A percentile compares a stretch with the other conserved stretches of the same genome.
Conservation (phyloP, 1,140 invertebrate species). For the Ditylenchus dipsaci region DNA sequence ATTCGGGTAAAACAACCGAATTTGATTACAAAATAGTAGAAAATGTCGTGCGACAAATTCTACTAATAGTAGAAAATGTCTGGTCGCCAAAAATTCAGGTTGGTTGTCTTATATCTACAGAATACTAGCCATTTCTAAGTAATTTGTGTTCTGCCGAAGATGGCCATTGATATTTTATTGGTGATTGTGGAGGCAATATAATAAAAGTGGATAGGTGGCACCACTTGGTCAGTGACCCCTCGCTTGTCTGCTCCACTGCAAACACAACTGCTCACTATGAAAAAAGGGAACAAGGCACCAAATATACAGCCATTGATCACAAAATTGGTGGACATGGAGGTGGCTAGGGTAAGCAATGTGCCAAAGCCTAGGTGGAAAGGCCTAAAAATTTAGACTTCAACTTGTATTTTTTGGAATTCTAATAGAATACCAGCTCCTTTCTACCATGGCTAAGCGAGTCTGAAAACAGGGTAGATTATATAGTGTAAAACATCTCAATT, state of each 20-base stretch:
- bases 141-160: conserved; percentile 19
- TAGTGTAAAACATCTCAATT: no score
- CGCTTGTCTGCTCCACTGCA: conserved; percentile 1
- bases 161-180: conserved; percentile 40
- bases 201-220: conserved; percentile 38
- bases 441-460: conserved; percentile 5
- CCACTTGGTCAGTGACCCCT: background rate
- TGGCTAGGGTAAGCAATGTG: conserved; percentile 38
- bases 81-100: no score
- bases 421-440: conserved; percentile 1
- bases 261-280: conserved; percentile 46
- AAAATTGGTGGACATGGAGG: conserved; percentile 24
- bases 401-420: background rate
- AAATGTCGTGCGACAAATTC: no score
- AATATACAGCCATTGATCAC: conserved; percentile 48
- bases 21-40: no score
- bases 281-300: conserved; percentile 50
- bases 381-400: conserved; percentile 22
- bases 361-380: conserved; percentile 53
- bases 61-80: no score
- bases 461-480: no score
- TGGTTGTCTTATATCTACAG: no score
- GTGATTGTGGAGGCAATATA: conserved; percentile 41
- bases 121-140: no score
- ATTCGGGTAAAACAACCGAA: no score